phyloP scores from a whole-genome alignment of 2,888 invertebrate genomes.

The Aspidiotus rigidus region DNA sequence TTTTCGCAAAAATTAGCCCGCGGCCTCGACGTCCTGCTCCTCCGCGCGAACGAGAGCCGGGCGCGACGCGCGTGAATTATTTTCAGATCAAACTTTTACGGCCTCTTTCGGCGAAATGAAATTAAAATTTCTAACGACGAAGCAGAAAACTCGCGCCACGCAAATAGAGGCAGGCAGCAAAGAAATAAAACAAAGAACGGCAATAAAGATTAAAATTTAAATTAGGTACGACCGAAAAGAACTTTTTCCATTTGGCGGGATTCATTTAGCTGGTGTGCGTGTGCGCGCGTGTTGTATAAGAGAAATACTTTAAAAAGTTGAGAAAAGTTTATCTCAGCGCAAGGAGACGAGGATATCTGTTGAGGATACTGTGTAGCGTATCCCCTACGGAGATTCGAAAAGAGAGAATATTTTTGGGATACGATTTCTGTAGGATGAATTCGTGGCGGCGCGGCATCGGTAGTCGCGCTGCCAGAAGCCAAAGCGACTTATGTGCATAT shows the following conservation, averaged over 20 bases:
- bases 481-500: neutral
- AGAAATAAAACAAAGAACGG: conserved; percentile 32
- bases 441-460: neutral
- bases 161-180: conserved; percentile 15
- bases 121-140: conserved; percentile 13
- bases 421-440: conserved; percentile 3
- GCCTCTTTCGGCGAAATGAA: conserved; percentile 1
- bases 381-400: conserved; percentile 19
- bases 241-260: conserved; percentile 30
- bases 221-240: conserved; percentile 32
- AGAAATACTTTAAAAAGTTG: conserved; percentile 30
- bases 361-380: conserved; percentile 13
- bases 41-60: too few relatives aligned
- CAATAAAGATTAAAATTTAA: conserved; percentile 33
- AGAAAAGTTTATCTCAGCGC: conserved; percentile 26
- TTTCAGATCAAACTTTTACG: conserved; percentile 8
- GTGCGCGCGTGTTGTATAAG: too few relatives aligned
- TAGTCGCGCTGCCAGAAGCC: too few relatives aligned
- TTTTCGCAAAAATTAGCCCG: too few relatives aligned
- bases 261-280: conserved; percentile 22
- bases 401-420: neutral
- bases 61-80: neutral
- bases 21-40: too few relatives aligned
- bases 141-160: conserved; percentile 2
- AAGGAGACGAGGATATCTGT: conserved; percentile 28